phyloP scores from a whole-genome alignment of 2,113 vertebrate genomes.

The Tupaia chinensis region DNA sequence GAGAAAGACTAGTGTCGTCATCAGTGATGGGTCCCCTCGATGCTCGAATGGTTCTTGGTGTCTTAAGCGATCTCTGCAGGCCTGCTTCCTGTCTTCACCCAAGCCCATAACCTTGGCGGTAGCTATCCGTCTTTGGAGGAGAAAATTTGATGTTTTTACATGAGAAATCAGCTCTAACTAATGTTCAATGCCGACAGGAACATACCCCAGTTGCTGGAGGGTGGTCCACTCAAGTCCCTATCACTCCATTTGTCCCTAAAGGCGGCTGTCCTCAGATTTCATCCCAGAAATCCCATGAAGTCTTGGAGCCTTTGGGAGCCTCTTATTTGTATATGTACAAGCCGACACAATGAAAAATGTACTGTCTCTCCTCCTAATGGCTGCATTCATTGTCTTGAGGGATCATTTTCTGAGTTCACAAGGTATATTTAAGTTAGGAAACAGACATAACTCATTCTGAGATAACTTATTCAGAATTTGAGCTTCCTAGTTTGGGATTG shows the following conservation, averaged over 20 bases:
- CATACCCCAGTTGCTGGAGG: background rate
- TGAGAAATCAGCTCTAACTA: background rate
- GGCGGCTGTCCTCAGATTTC: background rate
- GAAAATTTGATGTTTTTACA: background rate
- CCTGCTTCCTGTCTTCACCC: background rate
- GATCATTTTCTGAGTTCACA: background rate
- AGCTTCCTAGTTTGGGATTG: background rate
- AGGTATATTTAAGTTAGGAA: background rate
- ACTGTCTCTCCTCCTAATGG: rapidly evolving
- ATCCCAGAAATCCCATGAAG: background rate
- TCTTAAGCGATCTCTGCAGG: background rate
- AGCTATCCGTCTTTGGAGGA: background rate
- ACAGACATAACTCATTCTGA: background rate
- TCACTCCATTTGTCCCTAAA: background rate
- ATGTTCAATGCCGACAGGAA: background rate
- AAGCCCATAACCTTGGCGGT: background rate
- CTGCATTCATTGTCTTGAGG: rapidly evolving
- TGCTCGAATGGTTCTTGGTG: background rate
- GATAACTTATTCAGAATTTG: background rate
- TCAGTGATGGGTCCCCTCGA: no score
- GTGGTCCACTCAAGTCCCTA: background rate
- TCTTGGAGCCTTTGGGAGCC: no score
- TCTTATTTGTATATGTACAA: background rate
- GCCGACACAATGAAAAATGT: rapidly evolving
- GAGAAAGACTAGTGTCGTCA: background rate